A percentile compares a stretch with the other conserved stretches of the same genome.
Evolutionary conservation across 2,797 vertebrate species (phyloP).

Genomic region (Pipistrellus pipistrellus): DNA sequence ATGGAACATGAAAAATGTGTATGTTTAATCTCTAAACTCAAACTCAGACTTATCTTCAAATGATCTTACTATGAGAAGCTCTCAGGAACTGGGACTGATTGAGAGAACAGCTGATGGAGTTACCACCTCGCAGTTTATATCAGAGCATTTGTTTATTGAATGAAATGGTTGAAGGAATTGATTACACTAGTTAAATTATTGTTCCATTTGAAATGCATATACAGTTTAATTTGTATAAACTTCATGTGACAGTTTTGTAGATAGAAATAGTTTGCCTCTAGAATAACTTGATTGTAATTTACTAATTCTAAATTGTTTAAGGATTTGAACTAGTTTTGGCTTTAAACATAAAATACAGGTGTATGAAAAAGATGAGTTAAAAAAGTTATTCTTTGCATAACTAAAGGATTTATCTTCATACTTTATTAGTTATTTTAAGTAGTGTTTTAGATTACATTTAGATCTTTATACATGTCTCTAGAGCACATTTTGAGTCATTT

Average conservation of each 20-base stretch:
- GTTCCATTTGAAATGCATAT: background rate
- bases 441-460: background rate
- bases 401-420: background rate
- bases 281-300: slow-evolving; percentile 24
- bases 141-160: slow-evolving; percentile 28
- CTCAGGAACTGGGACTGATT: slow-evolving; percentile 9
- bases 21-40: slow-evolving; percentile 25
- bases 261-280: slow-evolving; percentile 43
- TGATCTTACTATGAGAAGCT: slow-evolving; percentile 1
- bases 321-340: slow-evolving; percentile 12
- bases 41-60: background rate
- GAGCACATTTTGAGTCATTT: background rate
- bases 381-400: slow-evolving; percentile 5
- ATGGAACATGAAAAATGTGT: background rate
- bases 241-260: slow-evolving; percentile 20
- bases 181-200: slow-evolving; percentile 38
- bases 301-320: slow-evolving; percentile 11
- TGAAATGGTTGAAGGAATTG: background rate
- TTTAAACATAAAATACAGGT: slow-evolving; percentile 34
- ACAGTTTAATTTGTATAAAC: slow-evolving; percentile 6
- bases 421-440: slow-evolving; percentile 61
- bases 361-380: slow-evolving; percentile 32
- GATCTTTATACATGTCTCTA: background rate
- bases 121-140: background rate
- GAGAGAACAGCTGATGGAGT: slow-evolving; percentile 15